These are phyloP conservation scores for Porites divaricata DNA, from an alignment of 92 coral and sea anemone genomes.

Conservation along the genomic window DNA sequence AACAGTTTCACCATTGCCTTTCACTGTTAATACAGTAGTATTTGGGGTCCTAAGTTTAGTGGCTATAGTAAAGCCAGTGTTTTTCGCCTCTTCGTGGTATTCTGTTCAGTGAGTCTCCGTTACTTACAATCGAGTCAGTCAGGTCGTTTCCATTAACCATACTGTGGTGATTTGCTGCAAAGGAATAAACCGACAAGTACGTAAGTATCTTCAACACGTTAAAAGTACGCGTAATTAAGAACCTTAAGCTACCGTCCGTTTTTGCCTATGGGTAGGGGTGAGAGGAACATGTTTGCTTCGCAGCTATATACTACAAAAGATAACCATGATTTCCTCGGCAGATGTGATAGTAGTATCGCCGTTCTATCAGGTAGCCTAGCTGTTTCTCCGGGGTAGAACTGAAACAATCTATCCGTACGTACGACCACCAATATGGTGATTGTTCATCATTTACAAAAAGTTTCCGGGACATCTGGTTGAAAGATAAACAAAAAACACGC, in stretches of 20 bases:
- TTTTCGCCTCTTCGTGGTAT: conserved; percentile 3
- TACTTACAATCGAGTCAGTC: conserved; percentile 55
- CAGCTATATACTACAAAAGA: too few relatives aligned
- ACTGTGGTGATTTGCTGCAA: conserved; percentile 45
- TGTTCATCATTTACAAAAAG: background rate
- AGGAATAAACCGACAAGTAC: conserved; percentile 24
- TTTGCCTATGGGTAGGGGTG: too few relatives aligned
- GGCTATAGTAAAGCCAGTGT: background rate
- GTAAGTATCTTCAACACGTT: background rate
- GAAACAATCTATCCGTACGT: background rate
- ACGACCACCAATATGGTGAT: background rate
- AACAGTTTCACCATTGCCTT: background rate
- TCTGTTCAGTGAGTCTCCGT: conserved; percentile 40
- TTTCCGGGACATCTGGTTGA: too few relatives aligned
- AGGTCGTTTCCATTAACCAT: conserved; percentile 50
- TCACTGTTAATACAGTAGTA: background rate
- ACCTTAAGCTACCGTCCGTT: too few relatives aligned
- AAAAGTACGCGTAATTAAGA: too few relatives aligned
- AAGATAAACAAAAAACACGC: too few relatives aligned
- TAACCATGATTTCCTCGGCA: too few relatives aligned
- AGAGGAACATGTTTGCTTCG: too few relatives aligned
- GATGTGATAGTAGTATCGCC: too few relatives aligned
- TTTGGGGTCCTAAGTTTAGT: background rate
- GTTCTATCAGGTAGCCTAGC: background rate
- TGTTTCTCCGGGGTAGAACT: background rate